phyloP scores from a whole-genome alignment of 2,888 invertebrate genomes.

The Athetis lepigone region DNA sequence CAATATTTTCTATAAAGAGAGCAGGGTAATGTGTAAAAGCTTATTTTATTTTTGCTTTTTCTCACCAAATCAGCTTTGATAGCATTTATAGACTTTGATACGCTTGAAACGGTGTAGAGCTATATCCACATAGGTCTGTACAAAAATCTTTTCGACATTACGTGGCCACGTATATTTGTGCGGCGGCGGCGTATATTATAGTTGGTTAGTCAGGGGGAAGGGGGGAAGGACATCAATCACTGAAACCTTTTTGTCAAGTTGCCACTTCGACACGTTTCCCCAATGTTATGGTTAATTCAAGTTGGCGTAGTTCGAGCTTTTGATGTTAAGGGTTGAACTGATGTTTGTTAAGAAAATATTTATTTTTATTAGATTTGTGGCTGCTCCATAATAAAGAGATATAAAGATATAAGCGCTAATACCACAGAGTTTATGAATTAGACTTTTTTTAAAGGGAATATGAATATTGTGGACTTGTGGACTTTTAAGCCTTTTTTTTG shows the following conservation, averaged over 20 bases:
- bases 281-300: conserved; percentile 75
- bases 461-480: not conserved
- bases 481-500: not conserved
- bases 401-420: not conserved
- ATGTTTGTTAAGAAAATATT: conserved; percentile 35
- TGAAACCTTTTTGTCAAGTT: conserved; percentile 77
- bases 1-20: conserved; percentile 18
- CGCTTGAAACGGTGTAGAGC: conserved; percentile 18
- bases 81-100: conserved; percentile 29
- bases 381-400: not conserved
- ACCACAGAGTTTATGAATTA: not conserved
- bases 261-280: conserved; percentile 77
- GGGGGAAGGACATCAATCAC: conserved; percentile 76
- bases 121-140: not conserved
- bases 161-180: conserved; percentile 24
- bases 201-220: conserved; percentile 41
- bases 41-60: conserved; percentile 18
- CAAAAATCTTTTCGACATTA: conserved; percentile 31
- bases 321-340: conserved; percentile 39
- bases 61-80: conserved; percentile 32
- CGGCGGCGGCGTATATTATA: conserved; percentile 47
- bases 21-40: conserved; percentile 21
- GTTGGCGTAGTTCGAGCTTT: conserved; percentile 54
- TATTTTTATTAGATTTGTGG: conserved; percentile 1
- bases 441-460: not conserved